phyloP scores from a whole-genome alignment of 30 jellyfish, hydroid and myxozoan species.

The Pseudorhiza aurosa region DNA sequence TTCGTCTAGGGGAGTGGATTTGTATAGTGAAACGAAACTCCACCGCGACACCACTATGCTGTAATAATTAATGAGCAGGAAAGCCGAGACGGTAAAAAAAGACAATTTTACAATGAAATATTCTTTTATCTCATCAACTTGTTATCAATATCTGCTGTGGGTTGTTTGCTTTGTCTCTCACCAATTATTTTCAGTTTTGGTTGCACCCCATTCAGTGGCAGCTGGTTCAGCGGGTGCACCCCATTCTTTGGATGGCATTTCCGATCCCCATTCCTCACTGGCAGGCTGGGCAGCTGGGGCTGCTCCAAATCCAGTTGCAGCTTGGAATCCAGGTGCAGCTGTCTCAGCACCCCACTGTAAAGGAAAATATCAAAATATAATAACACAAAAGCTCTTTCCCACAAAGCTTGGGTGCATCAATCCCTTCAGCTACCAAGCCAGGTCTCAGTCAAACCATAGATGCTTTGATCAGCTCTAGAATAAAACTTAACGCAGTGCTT shows the following conservation, averaged over 20 bases:
- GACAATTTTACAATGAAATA: no score
- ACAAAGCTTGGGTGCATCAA: no score
- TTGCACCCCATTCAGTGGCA: slow-evolving; percentile 55
- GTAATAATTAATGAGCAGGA: no score
- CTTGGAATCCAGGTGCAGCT: slow-evolving; percentile 66
- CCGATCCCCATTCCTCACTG: slow-evolving; percentile 91
- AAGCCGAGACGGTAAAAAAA: no score
- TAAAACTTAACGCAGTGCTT: no score
- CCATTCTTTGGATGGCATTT: slow-evolving; percentile 58
- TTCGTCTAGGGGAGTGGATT: no score
- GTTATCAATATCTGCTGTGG: not conserved
- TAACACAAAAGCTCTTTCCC: no score
- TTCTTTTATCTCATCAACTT: not conserved
- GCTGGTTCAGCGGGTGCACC: slow-evolving; percentile 48
- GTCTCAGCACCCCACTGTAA: slow-evolving; percentile 81
- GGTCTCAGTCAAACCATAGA: no score
- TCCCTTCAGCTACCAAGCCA: no score
- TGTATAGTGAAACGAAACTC: no score
- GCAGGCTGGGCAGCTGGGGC: slow-evolving; percentile 53
- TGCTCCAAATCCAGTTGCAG: slow-evolving; percentile 53
- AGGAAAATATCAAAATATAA: not conserved
- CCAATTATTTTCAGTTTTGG: slow-evolving; percentile 21
- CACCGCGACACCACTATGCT: no score
- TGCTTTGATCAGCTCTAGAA: no score
- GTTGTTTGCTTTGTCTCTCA: not conserved